Evolutionary conservation across 2,797 vertebrate species (phyloP).

Genomic region (Tadarida brasiliensis): DNA sequence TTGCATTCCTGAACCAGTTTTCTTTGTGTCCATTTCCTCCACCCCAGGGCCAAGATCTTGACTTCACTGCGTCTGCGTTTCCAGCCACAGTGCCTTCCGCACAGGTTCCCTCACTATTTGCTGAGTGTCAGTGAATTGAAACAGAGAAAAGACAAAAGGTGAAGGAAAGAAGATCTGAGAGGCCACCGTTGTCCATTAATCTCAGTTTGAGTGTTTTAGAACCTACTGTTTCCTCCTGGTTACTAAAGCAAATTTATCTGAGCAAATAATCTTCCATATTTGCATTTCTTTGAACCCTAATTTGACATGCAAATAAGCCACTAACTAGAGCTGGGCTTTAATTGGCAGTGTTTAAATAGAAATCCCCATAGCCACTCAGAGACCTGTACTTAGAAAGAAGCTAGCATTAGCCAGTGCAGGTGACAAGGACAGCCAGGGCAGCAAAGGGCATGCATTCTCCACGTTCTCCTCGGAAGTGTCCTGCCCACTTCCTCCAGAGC

Average conservation of each 20-base stretch:
- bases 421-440: not conserved
- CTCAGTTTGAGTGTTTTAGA: conserved; percentile 72
- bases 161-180: not conserved
- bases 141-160: conserved; percentile 41
- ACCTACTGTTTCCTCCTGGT: conserved; percentile 81
- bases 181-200: conserved; percentile 64
- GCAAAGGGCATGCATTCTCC: not conserved
- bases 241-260: conserved; percentile 82
- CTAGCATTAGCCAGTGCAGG: not conserved
- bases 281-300: conserved; percentile 83
- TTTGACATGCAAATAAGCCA: conserved; percentile 82
- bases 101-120: not conserved
- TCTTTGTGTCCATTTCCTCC: not conserved
- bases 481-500: not conserved
- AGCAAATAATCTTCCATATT: conserved; percentile 82
- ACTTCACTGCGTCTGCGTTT: not conserved
- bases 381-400: not conserved
- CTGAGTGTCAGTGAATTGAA: not conserved
- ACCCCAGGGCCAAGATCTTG: not conserved
- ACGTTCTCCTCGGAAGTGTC: not conserved
- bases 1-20: not conserved
- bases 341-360: conserved; percentile 73
- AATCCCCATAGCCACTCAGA: conserved; percentile 63
- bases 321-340: conserved; percentile 77
- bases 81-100: not conserved